Base-by-base conservation (phyloP, 2,113 vertebrate species). In the Miniopterus natalensis region DNA sequence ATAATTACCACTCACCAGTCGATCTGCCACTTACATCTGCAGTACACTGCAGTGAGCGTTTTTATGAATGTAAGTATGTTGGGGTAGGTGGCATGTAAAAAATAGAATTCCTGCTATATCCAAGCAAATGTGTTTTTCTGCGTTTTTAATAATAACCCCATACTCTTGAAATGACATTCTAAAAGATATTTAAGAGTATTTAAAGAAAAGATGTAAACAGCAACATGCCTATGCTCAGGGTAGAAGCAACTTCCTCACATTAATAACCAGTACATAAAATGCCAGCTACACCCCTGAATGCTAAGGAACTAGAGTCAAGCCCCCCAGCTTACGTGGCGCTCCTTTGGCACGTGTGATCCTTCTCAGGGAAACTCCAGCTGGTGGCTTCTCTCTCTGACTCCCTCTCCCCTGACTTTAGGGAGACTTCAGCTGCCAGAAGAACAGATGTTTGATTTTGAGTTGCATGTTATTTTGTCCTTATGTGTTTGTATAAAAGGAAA, bases 401-500 rank as follows among this genome's bases (percentile, higher is more conserved):
- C 11, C 6, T 74, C 8, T 57, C 6, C 90, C 36, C 49, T 63
- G 73, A 81, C 55, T 49, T 71, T 3, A 74, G 66, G 57, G 57
- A 74, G 31, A 47, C 4, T 31, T 83, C 70, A 63, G 40, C 29
- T 40, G 13, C 47, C 29, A 29, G 9, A 78, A 70, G 93, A n/a
- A 78, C 5, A 92, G 23, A 59, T 84, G 27, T 45, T 85, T 78
- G 74, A 74, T 90, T 75, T 68, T 42, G 14, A 86, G n/a, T 80
- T 75, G 8, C 29, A 21, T 10, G 5, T 84, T 68, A 90, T 53
- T 47, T 96, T 84, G 90, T 45, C 40, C 36, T 68, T 59, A 89
- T 92, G 14, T 91, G 68, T 93, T 88, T 84, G 27, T 71, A 70
- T 45, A 90, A 84, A 95, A 84, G 11, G 63, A 31, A 92, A 90